Evolutionary conservation across 2,797 vertebrate genomes (phyloP), one percentile per base, ranked within the genome.

Genomic region (Limosa lapponica): DNA sequence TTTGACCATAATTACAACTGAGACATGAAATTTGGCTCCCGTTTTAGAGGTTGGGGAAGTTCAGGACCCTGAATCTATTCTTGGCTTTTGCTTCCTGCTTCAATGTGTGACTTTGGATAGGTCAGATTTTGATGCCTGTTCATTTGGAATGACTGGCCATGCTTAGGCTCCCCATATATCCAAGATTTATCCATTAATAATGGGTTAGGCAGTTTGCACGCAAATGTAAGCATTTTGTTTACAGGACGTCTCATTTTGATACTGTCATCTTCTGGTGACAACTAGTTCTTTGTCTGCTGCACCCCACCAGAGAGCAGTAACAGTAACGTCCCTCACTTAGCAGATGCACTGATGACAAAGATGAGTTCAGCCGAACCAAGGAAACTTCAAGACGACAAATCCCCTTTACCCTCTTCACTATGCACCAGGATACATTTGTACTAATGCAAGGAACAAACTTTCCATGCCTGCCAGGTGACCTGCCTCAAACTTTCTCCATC

Each of bases 1-100:
- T 95, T 91, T 91, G 94, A 95, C 94, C 88, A 95, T 95, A 95
- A 96, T 96, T 96, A 93, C 91, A 93, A 95, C 46, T 71, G 95
- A 88, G 90, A 95, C 80, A 95, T 84, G 82, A 94, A 94, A 94
- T 96, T 86, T 93, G 71, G 77, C 77, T 95, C 82, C 82, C 36
- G 39, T 82, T 95, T 74, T 82, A 64, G 73, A 89, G 91, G 96
- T n/a, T 95, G 77, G 39, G 46, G 72, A 96, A 95, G 95, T 94
- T 96, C 95, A 95, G 51, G 85, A 95, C 96, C 92, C 83, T 49
- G 62, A 86, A 77, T 96, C 94, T 96, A 96, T 96, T 96, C 80
- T 86, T 94, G 90, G 93, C 59, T 96, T 93, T 95, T 91, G 95
- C 73, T 67, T 93, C 81, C 64, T 16, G 18, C 88, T 93, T 91